A percentile compares a stretch with the other conserved stretches of the same genome.
Evolutionary conservation across 35 echinoderm and acorn worm species (phyloP).

Genomic region (Lytechinus pictus): DNA sequence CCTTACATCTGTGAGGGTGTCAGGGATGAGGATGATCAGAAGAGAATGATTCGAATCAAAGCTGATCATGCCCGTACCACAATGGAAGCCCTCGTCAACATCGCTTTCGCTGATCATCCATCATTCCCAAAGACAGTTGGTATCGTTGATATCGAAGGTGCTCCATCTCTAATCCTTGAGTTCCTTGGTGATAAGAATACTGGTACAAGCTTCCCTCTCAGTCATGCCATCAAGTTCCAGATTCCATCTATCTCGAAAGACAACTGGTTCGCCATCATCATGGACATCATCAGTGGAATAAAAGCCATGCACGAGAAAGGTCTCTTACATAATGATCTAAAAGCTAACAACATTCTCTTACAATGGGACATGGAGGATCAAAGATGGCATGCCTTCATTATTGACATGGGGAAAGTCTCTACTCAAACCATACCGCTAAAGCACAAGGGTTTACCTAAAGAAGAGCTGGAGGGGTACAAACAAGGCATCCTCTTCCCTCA

Average conservation of each 20-base stretch:
- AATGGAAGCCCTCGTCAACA: not conserved
- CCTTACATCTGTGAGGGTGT: not conserved
- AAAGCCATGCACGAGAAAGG: slow-evolving; percentile 37
- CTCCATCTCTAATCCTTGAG: not conserved
- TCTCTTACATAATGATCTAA: slow-evolving; percentile 32
- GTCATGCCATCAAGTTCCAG: slow-evolving; percentile 27
- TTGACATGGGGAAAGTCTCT: slow-evolving; percentile 39
- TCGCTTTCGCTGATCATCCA: slow-evolving; percentile 1
- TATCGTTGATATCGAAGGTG: not conserved
- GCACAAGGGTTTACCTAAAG: not conserved
- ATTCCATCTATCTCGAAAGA: not conserved
- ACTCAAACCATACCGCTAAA: not conserved
- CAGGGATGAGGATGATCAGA: slow-evolving; percentile 1
- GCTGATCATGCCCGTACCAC: not conserved
- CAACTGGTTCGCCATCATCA: not conserved
- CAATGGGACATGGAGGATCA: not conserved
- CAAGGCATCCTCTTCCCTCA: not conserved
- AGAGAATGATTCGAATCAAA: not conserved
- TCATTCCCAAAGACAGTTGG: slow-evolving; percentile 17
- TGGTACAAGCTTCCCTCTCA: not conserved
- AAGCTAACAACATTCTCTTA: slow-evolving; percentile 30
- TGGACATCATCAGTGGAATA: slow-evolving; percentile 27
- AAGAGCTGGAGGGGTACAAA: slow-evolving; percentile 33
- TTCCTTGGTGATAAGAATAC: slow-evolving; percentile 9
- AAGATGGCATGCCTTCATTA: slow-evolving; percentile 39